Base-by-base conservation (phyloP, 2,113 vertebrate genomes). In the Sorex araneus region DNA sequence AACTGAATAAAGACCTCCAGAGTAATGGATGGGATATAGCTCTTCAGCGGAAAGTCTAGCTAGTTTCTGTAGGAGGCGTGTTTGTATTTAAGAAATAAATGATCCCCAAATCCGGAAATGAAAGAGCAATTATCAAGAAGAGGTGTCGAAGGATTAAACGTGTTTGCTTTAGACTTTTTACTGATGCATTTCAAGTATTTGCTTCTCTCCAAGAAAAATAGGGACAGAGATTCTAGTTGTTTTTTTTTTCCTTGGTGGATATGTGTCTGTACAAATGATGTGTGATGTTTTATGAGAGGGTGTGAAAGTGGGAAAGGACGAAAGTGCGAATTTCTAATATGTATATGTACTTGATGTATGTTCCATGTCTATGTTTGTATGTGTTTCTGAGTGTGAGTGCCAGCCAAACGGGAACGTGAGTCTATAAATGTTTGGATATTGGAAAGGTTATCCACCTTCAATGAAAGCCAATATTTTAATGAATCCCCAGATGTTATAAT, bases 181-280 rank as follows among this genome's bases (percentile, higher is more conserved):
- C 81, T 50, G 74, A 80, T 92, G 12, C 11, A 57, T 92, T 97
- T 96, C 2, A 32, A 96, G 92, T 94, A 96, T 96, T 96, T 76
- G 25, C 1, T 89, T 96, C 95, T 96, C 96, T 97, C 97, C 95
- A 97, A 97, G 97, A 96, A 97, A 98, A 98, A 97, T 84, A 97
- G 66, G 87, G 96, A 96, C 47, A 81, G 83, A 94, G 93, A 96
- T 91, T 97, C 95, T 96, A 96, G 86, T 97, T 94, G 86, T 97
- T 94, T 60, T 60, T 21, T 60, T 54, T 98, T 98, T 95, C 96
- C 93, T 97, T 97, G 91, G 90, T 96, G 96, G 94, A 91, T 96
- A 82, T 97, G 87, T 80, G 92, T 97, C 97, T 97, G 94, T 97
- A 96, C 96, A 97, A 97, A 97, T 69, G 96, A 97, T 95, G 93